Percentiles rank a stretch among this genome's conserved stretches.
Evolutionary conservation across 2,888 invertebrate genomes (phyloP).

Genomic region (Lepidocyrtoides sp.): DNA sequence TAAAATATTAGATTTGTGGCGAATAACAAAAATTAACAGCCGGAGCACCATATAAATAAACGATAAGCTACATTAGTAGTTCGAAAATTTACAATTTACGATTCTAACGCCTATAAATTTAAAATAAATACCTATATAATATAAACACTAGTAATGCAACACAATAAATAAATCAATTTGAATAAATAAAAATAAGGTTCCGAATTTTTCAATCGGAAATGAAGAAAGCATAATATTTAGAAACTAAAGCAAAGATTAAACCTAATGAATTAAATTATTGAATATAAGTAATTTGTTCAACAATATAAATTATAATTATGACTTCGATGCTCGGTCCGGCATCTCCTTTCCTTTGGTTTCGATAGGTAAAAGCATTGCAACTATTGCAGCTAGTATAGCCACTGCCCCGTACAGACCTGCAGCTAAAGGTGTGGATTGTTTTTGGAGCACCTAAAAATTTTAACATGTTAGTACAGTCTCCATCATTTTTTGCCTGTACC

Average conservation of each 20-base stretch:
- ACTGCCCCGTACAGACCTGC: slow-evolving; percentile 91
- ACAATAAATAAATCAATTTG: slow-evolving; percentile 10
- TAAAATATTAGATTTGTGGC: no score
- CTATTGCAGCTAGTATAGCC: slow-evolving; percentile 92
- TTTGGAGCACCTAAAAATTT: slow-evolving; percentile 90
- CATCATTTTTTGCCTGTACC: no score
- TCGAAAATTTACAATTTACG: not conserved
- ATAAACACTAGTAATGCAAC: not conserved
- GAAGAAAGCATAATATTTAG: slow-evolving; percentile 26
- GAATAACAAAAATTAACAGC: no score
- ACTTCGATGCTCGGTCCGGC: slow-evolving; percentile 85
- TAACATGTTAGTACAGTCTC: not conserved
- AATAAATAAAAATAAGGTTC: slow-evolving; percentile 37
- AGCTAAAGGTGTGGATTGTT: slow-evolving; percentile 90
- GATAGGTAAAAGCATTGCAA: slow-evolving; percentile 93
- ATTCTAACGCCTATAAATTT: no score
- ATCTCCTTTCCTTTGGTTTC: slow-evolving; percentile 93
- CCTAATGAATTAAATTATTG: not conserved
- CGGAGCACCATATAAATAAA: not conserved
- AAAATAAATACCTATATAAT: not conserved
- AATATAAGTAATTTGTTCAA: slow-evolving; percentile 12
- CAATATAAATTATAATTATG: slow-evolving; percentile 45
- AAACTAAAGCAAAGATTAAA: not conserved
- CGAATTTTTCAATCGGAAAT: slow-evolving; percentile 24
- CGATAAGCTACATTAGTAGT: not conserved